Evolutionary conservation across 2,888 invertebrate species (phyloP), one percentile per base, ranked within the genome.

Genomic region (Lochmaea capreae): DNA sequence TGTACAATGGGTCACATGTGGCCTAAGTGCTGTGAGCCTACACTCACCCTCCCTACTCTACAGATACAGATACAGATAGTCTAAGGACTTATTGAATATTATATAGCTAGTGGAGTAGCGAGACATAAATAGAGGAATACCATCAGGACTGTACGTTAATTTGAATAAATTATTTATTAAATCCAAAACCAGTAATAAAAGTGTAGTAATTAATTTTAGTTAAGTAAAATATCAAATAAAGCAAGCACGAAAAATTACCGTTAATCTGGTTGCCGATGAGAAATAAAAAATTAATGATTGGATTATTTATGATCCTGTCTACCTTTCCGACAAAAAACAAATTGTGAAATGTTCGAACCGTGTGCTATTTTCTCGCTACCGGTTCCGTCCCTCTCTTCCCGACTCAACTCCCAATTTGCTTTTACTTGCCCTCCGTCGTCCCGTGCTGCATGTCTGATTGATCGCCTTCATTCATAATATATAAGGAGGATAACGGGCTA

Each of bases 271-370:
- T 71, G 66, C 67, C 67, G 71, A 74, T 71, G 74, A 74, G 67
- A 74, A 74, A 71, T 74, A 71, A 74, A 74, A 71, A 74, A 74
- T 71, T 74, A 70, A 74, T 71, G 70, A 74, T 74, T 59, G 71
- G 63, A 67, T 74, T 74, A 74, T 74, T 74, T 74, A 74, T 74
- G 67, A 71, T 58, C 67, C 52, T 65, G 74, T 74, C 74, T 71
- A 71, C 70, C 67, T 74, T 67, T 63, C 71, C 63, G 67, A 74
- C 74, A 74, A 74, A 73, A 73, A 73, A 73, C 70, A 73, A 73
- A 73, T 73, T 70, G 73, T 73, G 70, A 59, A 73, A 69, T 43
- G 54, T 71, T 54, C 71, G 16, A 65, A 65, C 63, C 71, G 71
- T 69, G 39, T 71, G 74, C 68, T 61, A 61, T 68, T 68, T 68